Percentiles rank a stretch among this genome's conserved stretches.
phyloP scores from a whole-genome alignment of 2,888 invertebrate species.

The Epiperipatus broadwayi region DNA sequence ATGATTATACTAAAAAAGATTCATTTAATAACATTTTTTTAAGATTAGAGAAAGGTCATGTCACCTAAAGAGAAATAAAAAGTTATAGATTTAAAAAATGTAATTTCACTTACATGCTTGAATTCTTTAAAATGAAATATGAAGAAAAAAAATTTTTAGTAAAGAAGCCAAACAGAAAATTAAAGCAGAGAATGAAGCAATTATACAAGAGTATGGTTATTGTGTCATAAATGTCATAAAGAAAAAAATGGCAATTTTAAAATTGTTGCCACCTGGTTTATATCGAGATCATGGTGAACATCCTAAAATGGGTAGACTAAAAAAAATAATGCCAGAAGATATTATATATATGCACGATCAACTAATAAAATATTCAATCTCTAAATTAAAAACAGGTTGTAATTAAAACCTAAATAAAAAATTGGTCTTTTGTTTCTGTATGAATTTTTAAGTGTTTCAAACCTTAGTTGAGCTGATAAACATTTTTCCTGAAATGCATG shows the following conservation, averaged over 20 bases:
- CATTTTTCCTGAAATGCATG: too few species aligned
- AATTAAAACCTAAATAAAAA: too few species aligned
- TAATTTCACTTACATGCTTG: constrained; percentile 74
- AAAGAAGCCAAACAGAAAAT: constrained; percentile 76
- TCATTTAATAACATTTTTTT: constrained; percentile 92
- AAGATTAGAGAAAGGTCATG: too few species aligned
- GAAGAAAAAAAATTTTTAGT: constrained; percentile 64
- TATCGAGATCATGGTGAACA: constrained; percentile 95
- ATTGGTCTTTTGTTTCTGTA: too few species aligned
- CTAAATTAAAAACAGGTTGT: too few species aligned
- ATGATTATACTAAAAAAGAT: constrained; percentile 91
- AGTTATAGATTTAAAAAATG: too few species aligned
- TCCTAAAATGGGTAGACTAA: constrained; percentile 97
- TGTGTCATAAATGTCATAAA: constrained; percentile 86
- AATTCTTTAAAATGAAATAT: constrained; percentile 48
- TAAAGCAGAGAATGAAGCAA: constrained; percentile 71
- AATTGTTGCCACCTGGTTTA: constrained; percentile 86
- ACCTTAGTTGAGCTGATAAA: too few species aligned
- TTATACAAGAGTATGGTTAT: constrained; percentile 76
- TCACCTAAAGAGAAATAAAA: too few species aligned
- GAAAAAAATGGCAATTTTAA: constrained; percentile 98
- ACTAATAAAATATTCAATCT: too few species aligned
- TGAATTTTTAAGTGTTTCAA: too few species aligned
- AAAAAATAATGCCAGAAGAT: constrained; percentile 74
- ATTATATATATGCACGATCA: too few species aligned